Evolutionary conservation across 92 coral and sea anemone genomes (phyloP), one percentile per base, ranked within the genome.

Genomic region (Bergia sp.): DNA sequence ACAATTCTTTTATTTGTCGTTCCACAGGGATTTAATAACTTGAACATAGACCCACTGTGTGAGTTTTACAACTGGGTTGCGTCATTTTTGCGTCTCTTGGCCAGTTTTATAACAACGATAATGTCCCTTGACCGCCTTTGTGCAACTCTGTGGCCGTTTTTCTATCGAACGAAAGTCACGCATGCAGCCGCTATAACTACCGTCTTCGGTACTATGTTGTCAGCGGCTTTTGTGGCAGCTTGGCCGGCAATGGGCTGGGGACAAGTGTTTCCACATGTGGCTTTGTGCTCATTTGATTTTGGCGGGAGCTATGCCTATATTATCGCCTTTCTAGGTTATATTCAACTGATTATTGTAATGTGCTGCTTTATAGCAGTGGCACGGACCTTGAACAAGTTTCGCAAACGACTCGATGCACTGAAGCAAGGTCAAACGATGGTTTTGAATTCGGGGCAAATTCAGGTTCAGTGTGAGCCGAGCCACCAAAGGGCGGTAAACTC

Each of bases 171-270:
- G 8, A 92, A 85, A 58, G 92, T 89, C 65, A 89, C 94, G 18
- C 80, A 16, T 18, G 65, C 41, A 42, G 79, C 41, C 15, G 85
- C 76, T 3, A 16, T 45, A 37, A 45, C 81, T 37, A 15, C 75
- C 36, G 67, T 92, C 37, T 21, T 75, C 40, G 89, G 88, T 16
- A 81, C 55, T 49, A 38, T 77, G 10, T 21, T 92, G 88, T 85
- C 85, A 44, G 92, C 92, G 74, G 94, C 90, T 16, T 89, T 92
- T 57, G 38, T 91, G 20, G 89, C 92, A 71, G 87, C 92, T 36
- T 80, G 82, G 90, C 94, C 94, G 15, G 87, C 84, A 15, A 85
- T 91, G 85, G 94, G 94, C 85, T 91, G 92, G 92, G 94, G 94
- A 8, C 80, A 71, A 53, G 94, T 91, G 3, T 76, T 76, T 37